Conservation (phyloP, 2,888 invertebrate species). For the Yponomeuta cagnagella region DNA sequence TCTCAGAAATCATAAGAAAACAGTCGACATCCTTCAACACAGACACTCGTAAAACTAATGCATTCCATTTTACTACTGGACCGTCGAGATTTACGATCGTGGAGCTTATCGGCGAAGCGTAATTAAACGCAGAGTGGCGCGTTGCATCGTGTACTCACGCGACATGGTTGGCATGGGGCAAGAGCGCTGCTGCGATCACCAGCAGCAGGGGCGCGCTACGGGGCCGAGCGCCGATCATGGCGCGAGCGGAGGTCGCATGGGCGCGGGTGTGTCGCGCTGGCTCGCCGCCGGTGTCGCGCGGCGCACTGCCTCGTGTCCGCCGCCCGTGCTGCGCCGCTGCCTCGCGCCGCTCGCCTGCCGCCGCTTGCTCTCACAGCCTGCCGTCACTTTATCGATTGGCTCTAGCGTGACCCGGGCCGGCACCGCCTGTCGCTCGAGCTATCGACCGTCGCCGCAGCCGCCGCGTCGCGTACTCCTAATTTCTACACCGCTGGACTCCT, state of each 20-base stretch:
- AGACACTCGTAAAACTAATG: conserved; percentile 34
- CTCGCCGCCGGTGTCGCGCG: conserved; percentile 31
- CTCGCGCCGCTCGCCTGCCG: conserved; percentile 53
- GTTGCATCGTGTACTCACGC: conserved; percentile 71
- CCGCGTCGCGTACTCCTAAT: conserved; percentile 56
- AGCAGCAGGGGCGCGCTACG: conserved; percentile 76
- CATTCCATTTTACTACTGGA: conserved; percentile 33
- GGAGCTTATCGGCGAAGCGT: conserved; percentile 15
- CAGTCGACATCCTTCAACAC: conserved; percentile 16
- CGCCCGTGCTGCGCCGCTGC: conserved; percentile 36
- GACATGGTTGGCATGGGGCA: conserved; percentile 76
- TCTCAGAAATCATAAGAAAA: neutral
- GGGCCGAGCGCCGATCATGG: conserved; percentile 75
- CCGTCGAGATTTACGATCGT: conserved; percentile 35
- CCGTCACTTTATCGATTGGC: conserved; percentile 42
- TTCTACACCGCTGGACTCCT: conserved; percentile 45
- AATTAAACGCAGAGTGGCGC: conserved; percentile 6
- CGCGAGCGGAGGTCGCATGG: conserved; percentile 62
- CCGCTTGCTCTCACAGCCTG: conserved; percentile 43
- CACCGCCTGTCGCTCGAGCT: conserved; percentile 61
- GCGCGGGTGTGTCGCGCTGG: conserved; percentile 35
- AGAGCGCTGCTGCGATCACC: conserved; percentile 76
- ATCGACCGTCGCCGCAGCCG: conserved; percentile 64
- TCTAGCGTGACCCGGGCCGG: conserved; percentile 63
- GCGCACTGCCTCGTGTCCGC: conserved; percentile 20